Percentiles rank a stretch among this genome's conserved stretches.
Conservation (phyloP, 2,797 vertebrate species). For the Pipistrellus pipistrellus region DNA sequence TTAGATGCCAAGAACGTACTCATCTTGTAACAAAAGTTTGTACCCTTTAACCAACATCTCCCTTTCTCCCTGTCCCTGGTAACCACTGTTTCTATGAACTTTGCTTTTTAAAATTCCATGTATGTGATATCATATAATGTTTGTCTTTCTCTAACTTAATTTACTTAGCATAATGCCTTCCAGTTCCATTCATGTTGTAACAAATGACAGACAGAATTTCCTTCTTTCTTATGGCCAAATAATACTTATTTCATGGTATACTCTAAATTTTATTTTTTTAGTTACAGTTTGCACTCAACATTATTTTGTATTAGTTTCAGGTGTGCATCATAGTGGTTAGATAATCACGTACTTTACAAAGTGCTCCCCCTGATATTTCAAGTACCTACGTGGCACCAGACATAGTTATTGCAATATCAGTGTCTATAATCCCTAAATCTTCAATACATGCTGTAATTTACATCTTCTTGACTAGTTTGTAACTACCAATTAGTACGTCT, state of each 20-base stretch:
- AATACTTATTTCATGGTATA: background rate
- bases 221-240: background rate
- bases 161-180: background rate
- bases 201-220: background rate
- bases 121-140: background rate
- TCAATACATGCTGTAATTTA: background rate
- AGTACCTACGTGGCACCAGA: background rate
- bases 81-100: background rate
- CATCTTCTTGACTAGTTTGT: background rate
- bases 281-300: background rate
- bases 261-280: background rate
- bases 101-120: background rate
- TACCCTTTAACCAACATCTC: background rate
- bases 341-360: background rate
- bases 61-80: background rate
- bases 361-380: background rate
- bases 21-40: background rate
- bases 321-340: background rate
- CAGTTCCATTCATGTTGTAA: background rate
- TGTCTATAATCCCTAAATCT: background rate
- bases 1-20: background rate
- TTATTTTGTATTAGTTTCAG: background rate
- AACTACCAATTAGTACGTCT: background rate
- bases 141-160: background rate
- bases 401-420: background rate